These are phyloP conservation scores for Papilio gigon DNA, from an alignment of 2,888 invertebrate genomes.

Conservation along the genomic window DNA sequence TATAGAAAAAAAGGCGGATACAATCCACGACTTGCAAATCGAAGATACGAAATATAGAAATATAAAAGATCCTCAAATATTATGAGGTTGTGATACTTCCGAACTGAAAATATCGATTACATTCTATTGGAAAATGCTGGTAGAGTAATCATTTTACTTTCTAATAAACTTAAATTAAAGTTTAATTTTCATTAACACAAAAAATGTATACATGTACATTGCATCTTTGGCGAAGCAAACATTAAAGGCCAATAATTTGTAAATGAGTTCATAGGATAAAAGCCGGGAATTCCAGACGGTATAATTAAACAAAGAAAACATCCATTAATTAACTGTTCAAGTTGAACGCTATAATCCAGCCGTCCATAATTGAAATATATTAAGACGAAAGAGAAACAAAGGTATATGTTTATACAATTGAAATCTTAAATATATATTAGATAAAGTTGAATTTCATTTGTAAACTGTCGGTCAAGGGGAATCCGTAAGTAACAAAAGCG, in stretches of 20 bases:
- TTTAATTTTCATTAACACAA: neutral
- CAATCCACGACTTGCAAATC: neutral
- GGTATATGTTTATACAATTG: neutral
- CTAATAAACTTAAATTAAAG: neutral
- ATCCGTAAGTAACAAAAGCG: slow-evolving; percentile 9
- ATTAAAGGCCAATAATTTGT: neutral
- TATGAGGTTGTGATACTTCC: neutral
- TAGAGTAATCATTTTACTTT: neutral
- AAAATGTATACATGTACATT: neutral
- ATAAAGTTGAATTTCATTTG: slow-evolving; percentile 1
- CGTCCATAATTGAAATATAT: slow-evolving; percentile 6
- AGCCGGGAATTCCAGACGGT: neutral
- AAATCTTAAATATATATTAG: neutral
- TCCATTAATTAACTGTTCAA: slow-evolving; percentile 12
- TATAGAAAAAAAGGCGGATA: neutral
- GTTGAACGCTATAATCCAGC: slow-evolving; percentile 4
- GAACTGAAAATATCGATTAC: neutral
- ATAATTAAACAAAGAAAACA: slow-evolving; percentile 8
- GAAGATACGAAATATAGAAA: neutral
- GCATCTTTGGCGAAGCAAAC: neutral
- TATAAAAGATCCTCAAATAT: neutral
- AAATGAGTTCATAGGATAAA: neutral
- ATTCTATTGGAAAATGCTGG: neutral
- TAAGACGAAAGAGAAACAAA: neutral
- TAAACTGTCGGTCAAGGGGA: neutral